Evolutionary conservation across 2,113 vertebrate genomes (phyloP).

Genomic region (Bubo blakistoni): DNA sequence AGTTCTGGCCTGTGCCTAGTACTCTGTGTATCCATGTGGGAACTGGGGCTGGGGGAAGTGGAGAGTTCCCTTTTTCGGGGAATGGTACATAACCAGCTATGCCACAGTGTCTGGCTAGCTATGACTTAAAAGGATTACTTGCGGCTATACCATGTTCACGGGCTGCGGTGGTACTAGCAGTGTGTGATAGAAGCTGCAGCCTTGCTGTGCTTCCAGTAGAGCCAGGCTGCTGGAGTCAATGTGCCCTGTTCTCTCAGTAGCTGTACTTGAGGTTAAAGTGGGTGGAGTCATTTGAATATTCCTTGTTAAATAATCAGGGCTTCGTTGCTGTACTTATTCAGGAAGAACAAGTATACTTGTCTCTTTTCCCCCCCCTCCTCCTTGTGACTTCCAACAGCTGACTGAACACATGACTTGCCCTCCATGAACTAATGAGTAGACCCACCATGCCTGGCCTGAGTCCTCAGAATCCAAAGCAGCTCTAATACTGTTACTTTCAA

Average conservation of each 20-base stretch:
- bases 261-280: slow-evolving; percentile 23
- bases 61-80: neutral
- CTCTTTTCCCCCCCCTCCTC: neutral
- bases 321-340: neutral
- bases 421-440: slow-evolving; percentile 57
- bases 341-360: slow-evolving; percentile 67
- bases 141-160: accelerated
- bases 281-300: slow-evolving; percentile 48
- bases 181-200: neutral
- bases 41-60: neutral
- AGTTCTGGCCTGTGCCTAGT: neutral
- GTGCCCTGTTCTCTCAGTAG: neutral
- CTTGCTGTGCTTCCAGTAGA: neutral
- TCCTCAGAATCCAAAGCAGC: neutral
- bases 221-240: neutral
- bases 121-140: neutral
- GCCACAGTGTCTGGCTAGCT: neutral
- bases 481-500: slow-evolving; percentile 1
- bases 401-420: slow-evolving; percentile 70
- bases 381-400: slow-evolving; percentile 77
- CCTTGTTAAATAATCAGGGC: slow-evolving; percentile 31
- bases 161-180: neutral
- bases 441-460: slow-evolving; percentile 9
- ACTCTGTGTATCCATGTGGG: neutral
- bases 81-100: neutral